Evolutionary conservation across 1,140 invertebrate species (phyloP), one percentile per base, ranked within the genome.

Genomic region (Colletes latitarsis): DNA sequence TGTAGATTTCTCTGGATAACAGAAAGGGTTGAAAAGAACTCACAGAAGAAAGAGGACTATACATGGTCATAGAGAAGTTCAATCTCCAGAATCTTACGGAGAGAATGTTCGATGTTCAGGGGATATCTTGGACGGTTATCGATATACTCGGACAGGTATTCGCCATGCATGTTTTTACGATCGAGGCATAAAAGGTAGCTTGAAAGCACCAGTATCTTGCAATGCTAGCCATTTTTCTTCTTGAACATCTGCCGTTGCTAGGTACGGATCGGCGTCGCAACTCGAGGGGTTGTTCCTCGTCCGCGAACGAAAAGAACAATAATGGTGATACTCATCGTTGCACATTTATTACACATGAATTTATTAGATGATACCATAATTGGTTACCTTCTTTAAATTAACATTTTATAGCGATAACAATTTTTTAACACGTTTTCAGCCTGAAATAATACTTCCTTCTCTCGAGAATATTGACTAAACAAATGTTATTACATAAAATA

Each of bases 81-180:
- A 76, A 84, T 85, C 83, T 73, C 64, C 0, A n/a, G 39, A 81
- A 85, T 84, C 83, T 85, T 52, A 30, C 21, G 63, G 39, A 6
- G 8, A 46, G 55, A n/a, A 57, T 10, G 66, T 57, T 62, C 73
- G 46, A 80, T 17, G 41, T 39, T 57, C 14, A 46, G 49, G 49
- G 55, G 57, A 41, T 85, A 85, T 85, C 83, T 75, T 41, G 10
- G 4, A 6, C 8, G 49, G 58, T 74, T 75, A 85, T 82, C 84
- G 60, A 66, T 74, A 57, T 64, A 73, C 57, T 75, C 53, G 4
- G 10, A 10, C 62, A 55, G 52, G 78, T 84, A 63, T 69, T 77
- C 74, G 43, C 49, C 58, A 21, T 46, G 52, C 67, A 30, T 43
- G 19, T 78, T 70, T 77, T 85, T 85, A 85, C 82, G 84, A 84